Evolutionary conservation across 2,888 invertebrate species (phyloP).

Genomic region (Nymphalis urticae): DNA sequence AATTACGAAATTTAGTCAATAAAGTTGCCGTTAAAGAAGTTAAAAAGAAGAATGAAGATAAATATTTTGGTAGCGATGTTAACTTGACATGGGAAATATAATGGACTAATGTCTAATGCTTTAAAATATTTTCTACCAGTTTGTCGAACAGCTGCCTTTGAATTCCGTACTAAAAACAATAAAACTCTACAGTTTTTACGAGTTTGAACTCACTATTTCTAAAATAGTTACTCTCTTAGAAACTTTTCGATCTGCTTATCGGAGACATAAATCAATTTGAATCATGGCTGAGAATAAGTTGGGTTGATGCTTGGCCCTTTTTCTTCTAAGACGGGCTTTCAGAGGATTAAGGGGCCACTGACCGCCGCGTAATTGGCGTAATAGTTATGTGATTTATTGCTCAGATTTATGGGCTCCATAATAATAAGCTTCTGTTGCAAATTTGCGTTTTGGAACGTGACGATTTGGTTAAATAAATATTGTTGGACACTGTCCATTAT

Average conservation of each 20-base stretch:
- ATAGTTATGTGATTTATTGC: slow-evolving; percentile 73
- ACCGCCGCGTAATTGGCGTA: slow-evolving; percentile 77
- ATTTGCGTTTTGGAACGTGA: slow-evolving; percentile 32
- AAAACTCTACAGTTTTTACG: slow-evolving; percentile 33
- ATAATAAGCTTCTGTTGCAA: slow-evolving; percentile 41
- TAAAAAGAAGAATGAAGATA: too few relatives aligned
- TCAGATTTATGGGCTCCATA: slow-evolving; percentile 43
- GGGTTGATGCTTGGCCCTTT: slow-evolving; percentile 69
- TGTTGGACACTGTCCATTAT: slow-evolving; percentile 3
- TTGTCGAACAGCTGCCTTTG: neutral
- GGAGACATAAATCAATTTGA: slow-evolving; percentile 77
- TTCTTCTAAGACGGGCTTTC: slow-evolving; percentile 60
- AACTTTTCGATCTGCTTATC: slow-evolving; percentile 73
- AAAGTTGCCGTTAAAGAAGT: too few relatives aligned
- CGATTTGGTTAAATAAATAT: slow-evolving; percentile 4
- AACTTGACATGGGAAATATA: too few relatives aligned
- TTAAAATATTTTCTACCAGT: neutral
- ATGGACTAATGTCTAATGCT: neutral
- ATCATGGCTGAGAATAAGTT: slow-evolving; percentile 61
- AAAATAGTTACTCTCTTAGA: slow-evolving; percentile 32
- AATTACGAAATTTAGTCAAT: too few relatives aligned
- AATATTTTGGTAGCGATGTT: too few relatives aligned
- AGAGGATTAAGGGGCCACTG: slow-evolving; percentile 71
- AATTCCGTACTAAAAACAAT: slow-evolving; percentile 14
- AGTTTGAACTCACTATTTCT: slow-evolving; percentile 27